phyloP scores from a whole-genome alignment of 2,888 invertebrate species.

The Caenorhabditis drosophilae region DNA sequence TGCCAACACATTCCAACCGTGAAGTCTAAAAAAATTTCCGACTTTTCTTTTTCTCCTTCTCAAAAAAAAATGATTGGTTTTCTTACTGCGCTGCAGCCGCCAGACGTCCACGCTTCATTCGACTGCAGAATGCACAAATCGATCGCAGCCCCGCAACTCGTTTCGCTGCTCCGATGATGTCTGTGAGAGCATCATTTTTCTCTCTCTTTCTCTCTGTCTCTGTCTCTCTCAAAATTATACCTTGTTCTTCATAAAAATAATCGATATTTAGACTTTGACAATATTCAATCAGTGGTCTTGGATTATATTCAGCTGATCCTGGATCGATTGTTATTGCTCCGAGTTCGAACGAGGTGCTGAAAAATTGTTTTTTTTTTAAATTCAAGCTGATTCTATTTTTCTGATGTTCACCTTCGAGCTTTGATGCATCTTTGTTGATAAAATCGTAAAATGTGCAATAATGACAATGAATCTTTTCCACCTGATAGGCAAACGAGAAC shows the following conservation, averaged over 20 bases:
- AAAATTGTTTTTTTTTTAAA: constrained; percentile 7
- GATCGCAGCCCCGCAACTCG: constrained; percentile 71
- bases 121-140: constrained; percentile 79
- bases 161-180: constrained; percentile 73
- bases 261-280: constrained; percentile 79
- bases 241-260: constrained; percentile 80
- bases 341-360: constrained; percentile 78
- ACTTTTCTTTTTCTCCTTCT: neutral
- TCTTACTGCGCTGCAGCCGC: constrained; percentile 79
- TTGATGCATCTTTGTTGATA: constrained; percentile 78
- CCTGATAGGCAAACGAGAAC: constrained; percentile 85
- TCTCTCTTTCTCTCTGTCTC: no score
- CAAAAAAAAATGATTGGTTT: no score
- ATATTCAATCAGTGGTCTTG: constrained; percentile 78
- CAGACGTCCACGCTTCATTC: constrained; percentile 78
- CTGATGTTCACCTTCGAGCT: constrained; percentile 42
- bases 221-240: no score
- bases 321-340: constrained; percentile 82
- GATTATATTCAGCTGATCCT: constrained; percentile 75
- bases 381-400: neutral
- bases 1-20: constrained; percentile 85
- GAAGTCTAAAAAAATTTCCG: constrained; percentile 69
- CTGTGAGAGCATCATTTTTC: no score
- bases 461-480: constrained; percentile 82
- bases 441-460: constrained; percentile 83